Base-by-base conservation (phyloP, 1,140 invertebrate genomes). In the Apis laboriosa region DNA sequence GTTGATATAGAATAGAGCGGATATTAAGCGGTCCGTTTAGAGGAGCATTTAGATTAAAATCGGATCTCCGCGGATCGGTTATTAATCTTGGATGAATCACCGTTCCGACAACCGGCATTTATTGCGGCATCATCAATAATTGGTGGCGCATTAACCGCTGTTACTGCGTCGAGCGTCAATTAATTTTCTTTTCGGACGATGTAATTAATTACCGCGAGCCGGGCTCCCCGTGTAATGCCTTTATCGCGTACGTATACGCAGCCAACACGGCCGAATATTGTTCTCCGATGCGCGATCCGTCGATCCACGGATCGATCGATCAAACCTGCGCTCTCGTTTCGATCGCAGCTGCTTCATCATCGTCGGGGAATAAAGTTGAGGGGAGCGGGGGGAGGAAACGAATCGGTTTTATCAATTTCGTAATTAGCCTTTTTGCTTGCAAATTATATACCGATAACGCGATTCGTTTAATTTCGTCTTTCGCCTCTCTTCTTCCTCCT, bases 251-350 rank as follows among this genome's bases (percentile, higher is more conserved):
- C 24, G 24, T 71, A 34, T 66, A 60, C 70, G 2, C 34, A 0
- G 4, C 4, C 5, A 34, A 81, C 74, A 64, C 82, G 64, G 75
- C 67, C 80, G 74, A 84, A 87, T 87, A 84, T 86, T 63, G 86
- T 83, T 77, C 78, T 7, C 83, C 72, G 64, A 21, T 63, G 76
- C 63, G 75, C 74, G 87, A 88, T 88, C 80, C 84, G 56, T 67
- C 74, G 87, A 88, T 88, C 80, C 84, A 61, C 73, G 68, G 63
- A 86, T 75, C 87, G 87, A 87, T 89, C 87, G 87, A 89, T 89
- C 86, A 88, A 24, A 86, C 58, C 61, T 55, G 71, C 70, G 75
- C 83, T 66, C 76, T 87, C 63, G 64, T 81, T 77, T 80, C 64
- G 72, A 58, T 51, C 66, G 80, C 86, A 88, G 87, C 86, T 88